phyloP scores from a whole-genome alignment of 2,797 vertebrate species.

The Petrocephalus sullivani region DNA sequence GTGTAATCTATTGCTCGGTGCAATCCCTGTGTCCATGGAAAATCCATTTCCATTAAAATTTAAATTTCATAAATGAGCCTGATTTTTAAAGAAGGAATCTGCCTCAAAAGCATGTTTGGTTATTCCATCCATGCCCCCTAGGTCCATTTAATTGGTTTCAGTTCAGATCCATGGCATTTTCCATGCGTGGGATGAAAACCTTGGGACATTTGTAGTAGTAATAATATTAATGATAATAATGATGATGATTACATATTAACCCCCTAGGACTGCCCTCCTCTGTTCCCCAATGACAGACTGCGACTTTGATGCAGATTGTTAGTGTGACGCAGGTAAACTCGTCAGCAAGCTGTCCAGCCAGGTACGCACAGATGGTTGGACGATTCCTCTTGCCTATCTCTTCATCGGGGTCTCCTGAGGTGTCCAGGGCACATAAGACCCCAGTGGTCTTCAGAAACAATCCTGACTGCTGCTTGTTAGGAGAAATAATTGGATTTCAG shows the following conservation, averaged over 20 bases:
- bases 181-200: not conserved
- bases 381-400: conserved; percentile 26
- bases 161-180: not conserved
- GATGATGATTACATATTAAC: not conserved
- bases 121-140: not conserved
- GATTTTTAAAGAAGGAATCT: conserved; percentile 16
- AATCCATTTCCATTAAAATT: conserved; percentile 31
- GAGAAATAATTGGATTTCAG: conserved; percentile 51
- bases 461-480: conserved; percentile 38
- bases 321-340: not conserved
- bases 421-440: conserved; percentile 43
- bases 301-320: not conserved
- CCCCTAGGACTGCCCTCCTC: not conserved
- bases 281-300: not conserved
- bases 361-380: conserved; percentile 30
- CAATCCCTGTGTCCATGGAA: conserved; percentile 17
- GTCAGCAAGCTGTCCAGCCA: conserved; percentile 16
- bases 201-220: not conserved
- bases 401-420: conserved; percentile 37
- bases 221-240: not conserved
- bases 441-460: conserved; percentile 30
- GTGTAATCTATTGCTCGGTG: conserved; percentile 18
- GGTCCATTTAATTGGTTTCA: not conserved
- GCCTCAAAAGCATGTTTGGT: conserved; percentile 12
- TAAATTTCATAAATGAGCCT: conserved; percentile 23